Percentiles rank a stretch among this genome's conserved stretches.
These are phyloP conservation scores for Halotydeus destructor DNA, from an alignment of 1,140 invertebrate species.

Conservation along the genomic window DNA sequence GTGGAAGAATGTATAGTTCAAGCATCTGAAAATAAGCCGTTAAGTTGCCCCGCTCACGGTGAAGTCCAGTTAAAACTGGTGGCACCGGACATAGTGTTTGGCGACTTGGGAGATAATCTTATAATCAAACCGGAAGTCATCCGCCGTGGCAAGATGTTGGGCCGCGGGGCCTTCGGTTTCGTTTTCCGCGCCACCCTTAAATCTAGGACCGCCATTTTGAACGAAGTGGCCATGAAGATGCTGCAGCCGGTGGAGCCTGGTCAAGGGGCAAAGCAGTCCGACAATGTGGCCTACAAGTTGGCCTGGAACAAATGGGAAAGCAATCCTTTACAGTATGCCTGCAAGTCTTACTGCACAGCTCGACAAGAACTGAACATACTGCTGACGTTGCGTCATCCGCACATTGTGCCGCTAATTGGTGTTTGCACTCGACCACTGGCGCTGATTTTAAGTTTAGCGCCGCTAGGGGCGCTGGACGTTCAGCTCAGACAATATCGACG, in stretches of 20 bases:
- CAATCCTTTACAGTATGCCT: slow-evolving; percentile 69
- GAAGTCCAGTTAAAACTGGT: slow-evolving; percentile 46
- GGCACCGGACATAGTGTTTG: slow-evolving; percentile 66
- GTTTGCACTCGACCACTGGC: slow-evolving; percentile 78
- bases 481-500: slow-evolving; percentile 57
- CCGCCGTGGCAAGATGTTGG: slow-evolving; percentile 52
- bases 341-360: slow-evolving; percentile 85
- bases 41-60: slow-evolving; percentile 49
- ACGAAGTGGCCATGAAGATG: slow-evolving; percentile 80
- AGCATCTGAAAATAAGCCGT: slow-evolving; percentile 44
- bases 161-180: slow-evolving; percentile 89
- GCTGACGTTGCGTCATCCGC: slow-evolving; percentile 73
- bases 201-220: slow-evolving; percentile 22
- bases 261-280: slow-evolving; percentile 43
- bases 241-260: slow-evolving; percentile 78
- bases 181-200: slow-evolving; percentile 67
- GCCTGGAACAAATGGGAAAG: slow-evolving; percentile 71
- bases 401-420: slow-evolving; percentile 78
- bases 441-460: slow-evolving; percentile 71
- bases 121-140: slow-evolving; percentile 58
- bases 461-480: slow-evolving; percentile 63
- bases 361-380: slow-evolving; percentile 83
- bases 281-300: slow-evolving; percentile 54
- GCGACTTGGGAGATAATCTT: slow-evolving; percentile 58
- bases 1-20: slow-evolving; percentile 87